Evolutionary conservation across 92 coral and sea anemone species (phyloP).

Genomic region (Epizoanthus scotinus): DNA sequence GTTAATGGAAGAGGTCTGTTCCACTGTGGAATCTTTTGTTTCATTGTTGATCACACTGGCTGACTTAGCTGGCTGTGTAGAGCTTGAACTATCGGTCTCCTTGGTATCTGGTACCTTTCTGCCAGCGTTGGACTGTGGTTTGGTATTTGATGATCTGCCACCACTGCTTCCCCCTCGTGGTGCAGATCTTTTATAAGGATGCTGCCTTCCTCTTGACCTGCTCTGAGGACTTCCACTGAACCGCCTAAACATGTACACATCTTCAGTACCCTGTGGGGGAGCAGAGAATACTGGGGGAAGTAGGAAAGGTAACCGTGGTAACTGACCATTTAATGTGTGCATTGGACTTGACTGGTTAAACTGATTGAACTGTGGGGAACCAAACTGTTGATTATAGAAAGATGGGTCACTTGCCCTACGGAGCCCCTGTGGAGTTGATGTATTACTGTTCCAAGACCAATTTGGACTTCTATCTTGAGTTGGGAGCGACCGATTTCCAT

Average conservation of each 20-base stretch:
- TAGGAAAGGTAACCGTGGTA: not conserved
- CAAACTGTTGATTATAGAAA: slow-evolving; percentile 7
- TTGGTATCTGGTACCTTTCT: not conserved
- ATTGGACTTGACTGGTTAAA: not conserved
- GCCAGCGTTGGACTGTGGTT: not conserved
- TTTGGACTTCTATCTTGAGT: slow-evolving; percentile 3
- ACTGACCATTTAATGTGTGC: not conserved
- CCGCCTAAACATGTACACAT: slow-evolving; percentile 38
- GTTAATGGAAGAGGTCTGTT: not conserved
- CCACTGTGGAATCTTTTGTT: no score
- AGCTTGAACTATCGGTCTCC: not conserved
- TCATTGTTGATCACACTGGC: not conserved
- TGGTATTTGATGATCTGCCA: not conserved
- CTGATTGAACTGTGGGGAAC: not conserved
- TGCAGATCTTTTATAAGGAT: slow-evolving; percentile 2
- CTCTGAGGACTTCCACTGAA: slow-evolving; percentile 3
- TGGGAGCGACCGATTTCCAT: slow-evolving; percentile 27
- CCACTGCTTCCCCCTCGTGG: not conserved
- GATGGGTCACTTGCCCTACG: slow-evolving; percentile 16
- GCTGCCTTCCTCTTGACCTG: not conserved
- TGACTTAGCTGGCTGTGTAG: not conserved
- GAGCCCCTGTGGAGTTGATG: slow-evolving; percentile 6
- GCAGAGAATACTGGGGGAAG: slow-evolving; percentile 2
- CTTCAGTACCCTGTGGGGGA: slow-evolving; percentile 7
- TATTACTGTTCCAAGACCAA: slow-evolving; percentile 23